A percentile compares a stretch with the other conserved stretches of the same genome.
Conservation (phyloP, 2,888 invertebrate genomes). For the Lasioglossum morio region DNA sequence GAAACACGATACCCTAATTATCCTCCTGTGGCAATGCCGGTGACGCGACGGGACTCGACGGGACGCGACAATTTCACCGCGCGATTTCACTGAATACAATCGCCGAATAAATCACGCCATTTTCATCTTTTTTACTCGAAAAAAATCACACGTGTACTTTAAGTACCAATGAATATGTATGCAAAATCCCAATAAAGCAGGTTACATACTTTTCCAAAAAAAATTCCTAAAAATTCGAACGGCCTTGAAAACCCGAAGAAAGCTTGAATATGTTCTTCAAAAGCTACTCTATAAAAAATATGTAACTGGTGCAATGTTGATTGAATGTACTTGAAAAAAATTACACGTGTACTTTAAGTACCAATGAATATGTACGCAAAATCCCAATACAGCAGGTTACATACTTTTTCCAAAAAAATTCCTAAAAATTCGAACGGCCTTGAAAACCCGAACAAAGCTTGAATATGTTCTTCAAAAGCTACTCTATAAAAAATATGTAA, state of each 20-base stretch:
- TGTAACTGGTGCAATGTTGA: too few species aligned
- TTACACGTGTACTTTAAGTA: background rate
- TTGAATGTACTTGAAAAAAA: background rate
- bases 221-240: too few species aligned
- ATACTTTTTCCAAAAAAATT: background rate
- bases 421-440: too few species aligned
- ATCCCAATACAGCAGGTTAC: background rate
- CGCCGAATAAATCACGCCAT: background rate
- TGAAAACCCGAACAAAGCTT: too few species aligned
- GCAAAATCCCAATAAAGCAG: background rate
- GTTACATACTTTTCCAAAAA: background rate
- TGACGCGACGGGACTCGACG: background rate
- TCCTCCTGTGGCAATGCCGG: background rate
- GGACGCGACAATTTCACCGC: background rate
- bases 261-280: too few species aligned
- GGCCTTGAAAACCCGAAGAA: too few species aligned
- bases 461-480: background rate
- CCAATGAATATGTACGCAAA: background rate
- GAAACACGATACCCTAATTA: conserved; percentile 9
- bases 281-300: too few species aligned
- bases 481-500: background rate
- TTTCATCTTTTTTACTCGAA: background rate
- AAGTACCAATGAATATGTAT: background rate
- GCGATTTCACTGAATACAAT: background rate
- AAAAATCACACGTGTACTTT: background rate